Conservation (phyloP, 2,113 vertebrate species). For the Andinoacara biseriatus region DNA sequence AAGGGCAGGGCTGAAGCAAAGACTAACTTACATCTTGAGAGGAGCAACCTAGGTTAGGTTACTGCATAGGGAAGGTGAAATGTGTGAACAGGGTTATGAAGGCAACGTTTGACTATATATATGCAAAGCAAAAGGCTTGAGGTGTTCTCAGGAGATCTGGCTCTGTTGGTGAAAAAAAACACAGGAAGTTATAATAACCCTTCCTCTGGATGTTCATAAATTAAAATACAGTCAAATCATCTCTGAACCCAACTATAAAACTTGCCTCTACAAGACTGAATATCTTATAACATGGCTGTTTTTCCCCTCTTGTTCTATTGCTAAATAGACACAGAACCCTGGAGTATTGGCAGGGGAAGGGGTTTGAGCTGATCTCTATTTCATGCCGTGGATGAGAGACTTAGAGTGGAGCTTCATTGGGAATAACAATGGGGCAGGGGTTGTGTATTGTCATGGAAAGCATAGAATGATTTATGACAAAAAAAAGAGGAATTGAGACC, state of each 20-base stretch:
- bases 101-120: not conserved
- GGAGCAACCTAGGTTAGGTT: slow-evolving; percentile 17
- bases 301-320: slow-evolving; percentile 10
- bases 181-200: slow-evolving; percentile 10
- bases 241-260: slow-evolving; percentile 18
- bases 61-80: slow-evolving; percentile 12
- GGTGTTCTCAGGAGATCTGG: slow-evolving; percentile 48
- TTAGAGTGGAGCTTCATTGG: slow-evolving; percentile 42
- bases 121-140: not conserved
- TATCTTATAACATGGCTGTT: slow-evolving; percentile 6
- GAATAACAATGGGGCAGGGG: slow-evolving; percentile 54
- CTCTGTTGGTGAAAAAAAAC: slow-evolving; percentile 35
- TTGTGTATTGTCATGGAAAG: slow-evolving; percentile 48
- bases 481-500: slow-evolving; percentile 15
- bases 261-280: not conserved
- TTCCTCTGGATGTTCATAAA: not conserved
- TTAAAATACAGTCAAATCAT: not conserved
- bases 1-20: not conserved
- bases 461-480: slow-evolving; percentile 44
- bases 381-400: slow-evolving; percentile 54
- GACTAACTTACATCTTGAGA: slow-evolving; percentile 32
- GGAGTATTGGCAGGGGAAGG: slow-evolving; percentile 39
- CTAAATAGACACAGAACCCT: slow-evolving; percentile 30
- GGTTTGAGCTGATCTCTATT: slow-evolving; percentile 50
- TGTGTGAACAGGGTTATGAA: slow-evolving; percentile 11